phyloP scores from a whole-genome alignment of 1,140 invertebrate genomes.

The Drosophila kohkoa region DNA sequence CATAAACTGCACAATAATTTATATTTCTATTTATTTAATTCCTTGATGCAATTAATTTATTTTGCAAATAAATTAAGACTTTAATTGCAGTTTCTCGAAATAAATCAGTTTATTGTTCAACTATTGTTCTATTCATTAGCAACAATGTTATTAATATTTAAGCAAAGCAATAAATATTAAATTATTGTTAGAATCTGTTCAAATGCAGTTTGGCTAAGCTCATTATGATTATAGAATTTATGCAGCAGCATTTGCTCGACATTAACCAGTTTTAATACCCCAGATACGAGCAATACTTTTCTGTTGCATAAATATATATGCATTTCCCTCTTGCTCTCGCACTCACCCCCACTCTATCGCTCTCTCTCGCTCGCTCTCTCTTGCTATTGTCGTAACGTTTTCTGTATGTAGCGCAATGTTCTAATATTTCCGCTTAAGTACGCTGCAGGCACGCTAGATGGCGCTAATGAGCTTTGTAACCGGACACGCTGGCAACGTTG shows the following conservation, averaged over 20 bases:
- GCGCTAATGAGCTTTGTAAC: constrained; percentile 81
- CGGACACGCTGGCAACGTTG: constrained; percentile 57
- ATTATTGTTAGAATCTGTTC: neutral
- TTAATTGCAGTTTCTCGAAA: no score
- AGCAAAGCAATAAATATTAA: neutral
- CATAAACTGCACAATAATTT: no score
- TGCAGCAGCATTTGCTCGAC: neutral
- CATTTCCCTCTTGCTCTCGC: neutral
- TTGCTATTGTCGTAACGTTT: neutral
- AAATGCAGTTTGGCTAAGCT: neutral
- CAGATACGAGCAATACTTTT: neutral
- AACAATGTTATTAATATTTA: neutral
- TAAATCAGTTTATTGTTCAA: neutral
- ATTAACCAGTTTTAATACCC: neutral
- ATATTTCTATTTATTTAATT: no score
- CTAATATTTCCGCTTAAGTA: constrained; percentile 39
- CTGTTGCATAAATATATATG: neutral
- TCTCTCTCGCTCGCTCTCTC: neutral
- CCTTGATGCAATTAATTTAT: no score
- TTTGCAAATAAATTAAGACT: no score
- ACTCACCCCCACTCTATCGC: neutral
- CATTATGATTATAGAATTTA: neutral
- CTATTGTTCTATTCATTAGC: neutral
- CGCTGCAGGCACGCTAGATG: constrained; percentile 57
- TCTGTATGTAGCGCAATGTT: constrained; percentile 28